phyloP scores from a whole-genome alignment of 92 coral and sea anemone species.

The Bergia puertoricense region DNA sequence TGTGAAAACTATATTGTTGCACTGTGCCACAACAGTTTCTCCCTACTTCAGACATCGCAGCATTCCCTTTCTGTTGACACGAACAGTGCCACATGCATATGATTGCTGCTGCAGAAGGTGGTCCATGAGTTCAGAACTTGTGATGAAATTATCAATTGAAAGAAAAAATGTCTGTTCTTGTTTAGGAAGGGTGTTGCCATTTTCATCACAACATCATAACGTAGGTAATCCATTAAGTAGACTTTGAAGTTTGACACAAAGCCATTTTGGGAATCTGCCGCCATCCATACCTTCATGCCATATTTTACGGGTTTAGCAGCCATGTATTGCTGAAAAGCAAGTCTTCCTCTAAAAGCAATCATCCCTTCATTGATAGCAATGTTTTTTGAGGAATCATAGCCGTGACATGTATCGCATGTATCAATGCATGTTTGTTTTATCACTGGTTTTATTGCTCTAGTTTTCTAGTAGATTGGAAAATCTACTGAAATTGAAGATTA shows the following conservation, averaged over 20 bases:
- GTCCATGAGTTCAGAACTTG: conserved; percentile 1
- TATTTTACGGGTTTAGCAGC: conserved; percentile 13
- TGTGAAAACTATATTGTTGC: conserved; percentile 19
- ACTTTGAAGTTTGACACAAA: background rate
- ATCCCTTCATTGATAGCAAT: conserved; percentile 51
- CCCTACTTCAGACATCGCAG: conserved; percentile 48
- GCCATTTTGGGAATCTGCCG: conserved; percentile 30
- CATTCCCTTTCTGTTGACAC: conserved; percentile 37
- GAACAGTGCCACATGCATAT: conserved; percentile 35
- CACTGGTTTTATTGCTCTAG: too few relatives aligned
- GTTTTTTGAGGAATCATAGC: conserved; percentile 39
- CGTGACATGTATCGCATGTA: too few relatives aligned
- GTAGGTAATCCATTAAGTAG: background rate
- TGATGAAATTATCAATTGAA: conserved; percentile 14
- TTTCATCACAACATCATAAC: conserved; percentile 30
- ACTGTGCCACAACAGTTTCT: conserved; percentile 29
- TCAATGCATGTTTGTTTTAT: too few relatives aligned
- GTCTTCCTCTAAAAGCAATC: conserved; percentile 48
- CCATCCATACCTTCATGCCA: conserved; percentile 45
- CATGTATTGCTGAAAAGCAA: conserved; percentile 37
- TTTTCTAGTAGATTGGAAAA: too few relatives aligned
- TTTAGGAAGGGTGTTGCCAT: conserved; percentile 10
- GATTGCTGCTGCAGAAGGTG: background rate
- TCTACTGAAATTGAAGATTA: too few relatives aligned
- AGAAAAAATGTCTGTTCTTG: conserved; percentile 19